phyloP scores from a whole-genome alignment of 2,888 invertebrate species.

The Sinohyriopsis cumingii region DNA sequence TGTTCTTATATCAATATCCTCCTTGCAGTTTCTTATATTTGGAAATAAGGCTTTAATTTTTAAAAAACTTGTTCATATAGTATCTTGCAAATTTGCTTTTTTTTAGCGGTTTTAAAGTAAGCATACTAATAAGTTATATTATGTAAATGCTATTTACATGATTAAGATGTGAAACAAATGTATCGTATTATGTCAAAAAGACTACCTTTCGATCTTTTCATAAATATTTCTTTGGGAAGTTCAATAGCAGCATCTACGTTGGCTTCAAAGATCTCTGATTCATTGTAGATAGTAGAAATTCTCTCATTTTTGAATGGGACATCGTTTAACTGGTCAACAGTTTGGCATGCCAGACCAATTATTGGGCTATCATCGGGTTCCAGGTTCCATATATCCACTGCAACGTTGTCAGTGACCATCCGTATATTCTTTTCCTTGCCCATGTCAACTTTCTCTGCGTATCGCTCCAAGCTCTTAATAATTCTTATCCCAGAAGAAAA shows the following conservation, averaged over 20 bases:
- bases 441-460: constrained; percentile 48
- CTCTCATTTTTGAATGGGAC: constrained; percentile 29
- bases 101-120: too few relatives aligned
- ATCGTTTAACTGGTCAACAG: constrained; percentile 6
- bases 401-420: constrained; percentile 54
- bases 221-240: constrained; percentile 50
- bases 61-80: too few relatives aligned
- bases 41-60: too few relatives aligned
- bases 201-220: constrained; percentile 36
- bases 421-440: constrained; percentile 35
- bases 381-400: constrained; percentile 57
- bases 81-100: too few relatives aligned
- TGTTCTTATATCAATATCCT: too few relatives aligned
- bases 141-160: too few relatives aligned
- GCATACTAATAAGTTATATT: too few relatives aligned
- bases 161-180: too few relatives aligned
- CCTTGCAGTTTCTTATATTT: too few relatives aligned
- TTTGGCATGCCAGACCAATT: constrained; percentile 56
- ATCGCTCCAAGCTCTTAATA: constrained; percentile 50
- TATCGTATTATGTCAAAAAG: too few relatives aligned
- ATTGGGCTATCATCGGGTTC: constrained; percentile 39
- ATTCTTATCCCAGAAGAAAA: constrained; percentile 37
- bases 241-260: constrained; percentile 59
- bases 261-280: constrained; percentile 37
- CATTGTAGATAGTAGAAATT: constrained; percentile 43